phyloP scores from a whole-genome alignment of 2,113 vertebrate genomes.

The Brachyhypopomus occidentalis region DNA sequence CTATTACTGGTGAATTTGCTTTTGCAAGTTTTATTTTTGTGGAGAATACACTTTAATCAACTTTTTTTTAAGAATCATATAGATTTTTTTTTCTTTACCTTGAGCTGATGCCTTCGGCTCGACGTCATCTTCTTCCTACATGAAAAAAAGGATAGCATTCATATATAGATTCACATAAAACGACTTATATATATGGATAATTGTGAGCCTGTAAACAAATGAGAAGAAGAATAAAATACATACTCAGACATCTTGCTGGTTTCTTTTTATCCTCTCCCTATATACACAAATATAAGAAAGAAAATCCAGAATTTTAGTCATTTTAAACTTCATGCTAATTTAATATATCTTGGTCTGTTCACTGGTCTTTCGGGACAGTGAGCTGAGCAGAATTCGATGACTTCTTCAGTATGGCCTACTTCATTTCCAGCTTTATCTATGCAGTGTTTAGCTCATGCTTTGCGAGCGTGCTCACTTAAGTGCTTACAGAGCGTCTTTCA shows the following conservation, averaged over 20 bases:
- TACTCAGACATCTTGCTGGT: conserved; percentile 75
- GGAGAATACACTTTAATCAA: too few relatives aligned
- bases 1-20: too few relatives aligned
- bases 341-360: not conserved
- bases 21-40: not conserved
- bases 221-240: conserved; percentile 53
- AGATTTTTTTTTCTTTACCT: conserved; percentile 74
- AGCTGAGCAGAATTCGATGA: not conserved
- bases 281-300: conserved; percentile 19
- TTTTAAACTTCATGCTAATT: not conserved
- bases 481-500: not conserved
- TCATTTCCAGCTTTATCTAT: too few relatives aligned
- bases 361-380: not conserved
- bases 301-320: not conserved
- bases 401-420: too few relatives aligned
- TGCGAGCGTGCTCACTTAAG: not conserved
- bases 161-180: not conserved
- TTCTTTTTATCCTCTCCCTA: conserved; percentile 60
- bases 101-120: conserved; percentile 89
- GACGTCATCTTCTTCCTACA: conserved; percentile 87
- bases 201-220: not conserved
- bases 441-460: too few relatives aligned
- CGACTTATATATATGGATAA: not conserved
- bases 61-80: not conserved
- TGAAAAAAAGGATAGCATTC: conserved; percentile 11